phyloP scores from a whole-genome alignment of 2,797 vertebrate genomes.

The Synaphobranchus kaupii region DNA sequence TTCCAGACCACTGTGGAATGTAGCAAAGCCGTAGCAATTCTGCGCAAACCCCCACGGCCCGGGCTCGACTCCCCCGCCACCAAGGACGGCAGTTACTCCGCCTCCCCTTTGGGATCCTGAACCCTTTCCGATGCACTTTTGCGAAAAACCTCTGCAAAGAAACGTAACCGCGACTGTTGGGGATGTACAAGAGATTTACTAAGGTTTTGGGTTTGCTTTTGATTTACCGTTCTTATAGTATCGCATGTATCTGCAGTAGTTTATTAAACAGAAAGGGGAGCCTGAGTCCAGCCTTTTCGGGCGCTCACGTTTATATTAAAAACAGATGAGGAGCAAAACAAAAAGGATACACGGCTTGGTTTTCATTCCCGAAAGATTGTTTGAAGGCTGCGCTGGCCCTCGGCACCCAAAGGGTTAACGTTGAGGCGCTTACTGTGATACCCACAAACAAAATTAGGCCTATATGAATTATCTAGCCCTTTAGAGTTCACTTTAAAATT shows the following conservation, averaged over 20 bases:
- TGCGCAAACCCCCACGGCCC: background rate
- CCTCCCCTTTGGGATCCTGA: background rate
- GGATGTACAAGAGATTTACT: background rate
- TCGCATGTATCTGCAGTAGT: background rate
- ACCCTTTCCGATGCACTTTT: background rate
- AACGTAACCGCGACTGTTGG: background rate
- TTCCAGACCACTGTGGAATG: background rate
- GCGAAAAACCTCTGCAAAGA: background rate
- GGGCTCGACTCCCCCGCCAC: background rate
- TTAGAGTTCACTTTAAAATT: background rate
- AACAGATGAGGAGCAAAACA: background rate
- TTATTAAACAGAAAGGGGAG: background rate
- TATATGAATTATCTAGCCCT: background rate
- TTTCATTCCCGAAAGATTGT: background rate
- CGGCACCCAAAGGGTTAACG: background rate
- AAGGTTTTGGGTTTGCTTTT: background rate
- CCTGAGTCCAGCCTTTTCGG: background rate
- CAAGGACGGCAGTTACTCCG: background rate
- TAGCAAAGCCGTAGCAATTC: slow-evolving; percentile 8
- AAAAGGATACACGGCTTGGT: background rate
- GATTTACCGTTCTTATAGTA: background rate
- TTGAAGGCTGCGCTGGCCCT: background rate
- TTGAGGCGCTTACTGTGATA: background rate
- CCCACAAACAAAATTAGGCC: background rate
- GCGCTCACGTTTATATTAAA: background rate